Evolutionary conservation across 1,140 invertebrate genomes (phyloP).

Genomic region (Asobara japonica): DNA sequence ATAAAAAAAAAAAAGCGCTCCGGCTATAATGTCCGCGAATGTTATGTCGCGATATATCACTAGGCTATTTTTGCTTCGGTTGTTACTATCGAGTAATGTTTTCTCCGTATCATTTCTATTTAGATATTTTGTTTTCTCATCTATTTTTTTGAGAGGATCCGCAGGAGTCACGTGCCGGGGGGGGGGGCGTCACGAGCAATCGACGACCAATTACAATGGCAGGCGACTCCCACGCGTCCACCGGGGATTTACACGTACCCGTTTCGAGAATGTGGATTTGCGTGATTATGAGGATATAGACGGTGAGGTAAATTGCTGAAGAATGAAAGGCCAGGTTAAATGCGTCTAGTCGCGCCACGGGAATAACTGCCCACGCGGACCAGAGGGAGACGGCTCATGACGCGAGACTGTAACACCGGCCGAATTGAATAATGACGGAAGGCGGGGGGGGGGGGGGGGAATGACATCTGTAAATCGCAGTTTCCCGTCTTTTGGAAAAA

Average conservation of each 20-base stretch:
- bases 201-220: background rate
- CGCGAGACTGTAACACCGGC: background rate
- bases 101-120: background rate
- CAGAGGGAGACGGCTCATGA: background rate
- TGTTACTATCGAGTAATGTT: no score
- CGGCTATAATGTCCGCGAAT: no score
- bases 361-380: background rate
- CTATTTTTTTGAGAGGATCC: background rate
- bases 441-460: no score
- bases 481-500: no score
- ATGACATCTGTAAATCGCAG: no score
- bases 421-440: background rate
- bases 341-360: background rate
- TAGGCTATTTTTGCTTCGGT: no score
- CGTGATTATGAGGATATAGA: constrained; percentile 16
- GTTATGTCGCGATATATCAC: no score
- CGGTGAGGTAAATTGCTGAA: constrained; percentile 12
- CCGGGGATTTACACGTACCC: constrained; percentile 2
- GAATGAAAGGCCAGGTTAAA: constrained; percentile 9
- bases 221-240: background rate
- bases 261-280: constrained; percentile 12
- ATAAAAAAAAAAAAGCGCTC: no score
- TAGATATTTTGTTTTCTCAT: background rate
- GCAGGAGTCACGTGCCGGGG: background rate
- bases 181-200: background rate